A percentile compares a stretch with the other conserved stretches of the same genome.
phyloP scores from a whole-genome alignment of 2,888 invertebrate species.

The Sesia apiformis region DNA sequence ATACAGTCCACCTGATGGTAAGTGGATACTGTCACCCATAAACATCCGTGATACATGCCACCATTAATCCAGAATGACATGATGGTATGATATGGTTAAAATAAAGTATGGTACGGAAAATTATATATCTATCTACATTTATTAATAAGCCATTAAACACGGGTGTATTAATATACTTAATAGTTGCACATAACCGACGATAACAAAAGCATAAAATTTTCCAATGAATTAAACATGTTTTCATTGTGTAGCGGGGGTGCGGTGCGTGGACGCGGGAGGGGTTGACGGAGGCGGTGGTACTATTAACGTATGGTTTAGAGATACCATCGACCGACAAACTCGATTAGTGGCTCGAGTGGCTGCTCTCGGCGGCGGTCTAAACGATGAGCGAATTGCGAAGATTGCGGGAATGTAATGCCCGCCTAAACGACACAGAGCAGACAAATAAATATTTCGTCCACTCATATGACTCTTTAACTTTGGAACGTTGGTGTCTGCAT shows the following conservation, averaged over 20 bases:
- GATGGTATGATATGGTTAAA: too few relatives aligned
- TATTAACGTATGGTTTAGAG: constrained; percentile 67
- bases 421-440: not conserved
- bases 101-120: too few relatives aligned
- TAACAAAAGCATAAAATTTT: constrained; percentile 14
- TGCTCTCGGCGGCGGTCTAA: constrained; percentile 22
- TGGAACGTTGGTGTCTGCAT: too few relatives aligned
- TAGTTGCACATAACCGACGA: too few relatives aligned
- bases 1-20: too few relatives aligned
- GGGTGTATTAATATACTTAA: too few relatives aligned
- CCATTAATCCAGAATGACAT: too few relatives aligned
- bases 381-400: constrained; percentile 14
- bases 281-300: constrained; percentile 41
- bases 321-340: constrained; percentile 72
- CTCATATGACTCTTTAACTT: not conserved
- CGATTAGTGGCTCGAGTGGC: constrained; percentile 66
- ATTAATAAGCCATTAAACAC: too few relatives aligned
- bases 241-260: constrained; percentile 1
- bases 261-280: constrained; percentile 8
- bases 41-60: too few relatives aligned
- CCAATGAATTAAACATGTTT: constrained; percentile 32
- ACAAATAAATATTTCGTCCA: not conserved
- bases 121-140: too few relatives aligned
- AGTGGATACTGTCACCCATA: too few relatives aligned
- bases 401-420: not conserved